Base-by-base conservation (phyloP, 2,797 vertebrate genomes). In the Poecilia wingei region DNA sequence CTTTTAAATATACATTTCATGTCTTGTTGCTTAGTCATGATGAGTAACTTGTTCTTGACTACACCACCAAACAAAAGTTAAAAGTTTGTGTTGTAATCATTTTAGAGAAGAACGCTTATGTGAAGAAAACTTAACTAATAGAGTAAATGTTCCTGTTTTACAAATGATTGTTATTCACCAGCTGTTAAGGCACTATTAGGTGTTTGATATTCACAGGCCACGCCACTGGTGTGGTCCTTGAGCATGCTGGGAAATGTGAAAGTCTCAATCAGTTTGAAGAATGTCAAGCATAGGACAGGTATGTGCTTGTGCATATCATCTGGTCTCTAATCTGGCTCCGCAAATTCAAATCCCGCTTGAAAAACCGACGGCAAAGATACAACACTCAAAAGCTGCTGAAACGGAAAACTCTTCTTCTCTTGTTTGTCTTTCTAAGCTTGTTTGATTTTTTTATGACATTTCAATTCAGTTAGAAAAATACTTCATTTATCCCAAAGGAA, bases 201-300 rank as follows among this genome's bases (percentile, higher is more conserved):
- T 8, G n/a, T 43, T 16, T 25, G 13, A 74, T 66, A 49, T 7
- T 25, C 33, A 43, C 55, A 70, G 31, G 49, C 6, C 18, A 70
- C 45, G 28, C 41, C 36, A 16, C n/a, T 3, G 47, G 36, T 77
- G 47, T 55, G 36, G 47, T 13, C 25, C 46, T 76, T 49, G 6
- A 45, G 22, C 31, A 64, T 20, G 73, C 53, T 68, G 68, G 1
- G 51, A 66, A 71, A 12, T 36, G 18, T 25, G 14, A 3, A 75
- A 10, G 12, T 9, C 12, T 76, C 73, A 51, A 70, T 45, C 72
- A 31, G 55, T 53, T 80, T 39, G n/a, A 45, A 70, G 61, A 64
- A 74, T 74, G 46, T 79, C 71, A 80, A 61, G 45, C 55, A 28
- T 41, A 47, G 41, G 51, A 41, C n/a, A 43, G 45, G 39, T n/a